A percentile compares a stretch with the other conserved stretches of the same genome.
Conservation (phyloP, 2,888 invertebrate species). For the Ichneumon xanthorius region DNA sequence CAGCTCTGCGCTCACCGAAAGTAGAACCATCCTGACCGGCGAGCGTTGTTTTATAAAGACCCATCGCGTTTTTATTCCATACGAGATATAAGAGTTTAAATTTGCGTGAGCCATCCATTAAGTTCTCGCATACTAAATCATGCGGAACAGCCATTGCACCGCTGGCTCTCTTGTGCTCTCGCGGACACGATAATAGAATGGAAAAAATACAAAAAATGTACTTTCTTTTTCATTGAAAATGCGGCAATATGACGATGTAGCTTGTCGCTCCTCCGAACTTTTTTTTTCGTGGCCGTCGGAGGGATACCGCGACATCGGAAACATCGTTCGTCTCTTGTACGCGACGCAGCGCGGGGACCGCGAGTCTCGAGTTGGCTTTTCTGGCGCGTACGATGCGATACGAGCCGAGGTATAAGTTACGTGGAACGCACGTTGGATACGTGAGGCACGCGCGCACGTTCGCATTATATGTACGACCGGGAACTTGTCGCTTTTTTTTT, state of each 20-base stretch:
- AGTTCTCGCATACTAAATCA: constrained; percentile 34
- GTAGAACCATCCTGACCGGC: constrained; percentile 45
- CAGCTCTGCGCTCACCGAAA: constrained; percentile 43
- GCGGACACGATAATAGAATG: background rate
- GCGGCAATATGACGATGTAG: constrained; percentile 22
- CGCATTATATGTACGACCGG: constrained; percentile 56
- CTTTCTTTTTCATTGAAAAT: constrained; percentile 28
- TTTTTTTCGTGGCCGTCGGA: constrained; percentile 3
- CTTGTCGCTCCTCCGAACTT: constrained; percentile 5
- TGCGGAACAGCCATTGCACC: background rate
- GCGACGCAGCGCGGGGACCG: constrained; percentile 20
- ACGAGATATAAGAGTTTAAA: background rate
- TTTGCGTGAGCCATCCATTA: constrained; percentile 24
- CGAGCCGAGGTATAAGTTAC: constrained; percentile 48
- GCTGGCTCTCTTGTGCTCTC: background rate
- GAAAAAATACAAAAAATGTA: background rate
- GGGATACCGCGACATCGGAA: constrained; percentile 26
- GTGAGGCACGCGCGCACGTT: constrained; percentile 62
- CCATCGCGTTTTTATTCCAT: background rate
- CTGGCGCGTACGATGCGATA: constrained; percentile 29
- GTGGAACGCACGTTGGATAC: constrained; percentile 53
- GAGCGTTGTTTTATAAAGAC: constrained; percentile 40
- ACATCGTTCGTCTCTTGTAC: constrained; percentile 40
- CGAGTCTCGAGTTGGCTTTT: constrained; percentile 23
- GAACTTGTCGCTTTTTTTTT: constrained; percentile 36